Evolutionary conservation across 37 sponge, comb jelly and placozoan genomes (phyloP), one percentile per base, ranked within the genome.

Genomic region (Oopsacas minuta): DNA sequence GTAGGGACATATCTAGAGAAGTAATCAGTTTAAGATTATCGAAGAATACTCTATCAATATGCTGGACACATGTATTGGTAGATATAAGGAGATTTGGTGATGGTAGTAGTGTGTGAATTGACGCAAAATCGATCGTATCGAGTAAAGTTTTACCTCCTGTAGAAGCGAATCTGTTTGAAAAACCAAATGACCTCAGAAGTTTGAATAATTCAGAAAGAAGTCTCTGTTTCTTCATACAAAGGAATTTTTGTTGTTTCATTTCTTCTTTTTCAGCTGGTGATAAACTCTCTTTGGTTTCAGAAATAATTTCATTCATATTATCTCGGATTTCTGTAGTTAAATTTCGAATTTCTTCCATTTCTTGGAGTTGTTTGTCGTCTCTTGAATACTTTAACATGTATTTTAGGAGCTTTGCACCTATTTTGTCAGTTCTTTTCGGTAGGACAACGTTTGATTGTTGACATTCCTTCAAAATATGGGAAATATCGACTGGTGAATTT

Each of bases 271-370:
- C 22, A 3, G 22, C 75, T 61, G 75, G 75, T 32, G 28, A 32
- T 34, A 61, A 61, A 61, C 75, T 61, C 22, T 61, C 75, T 61
- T 61, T 61, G 17, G 75, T 61, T 61, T 61, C 75, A 61, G 75
- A 61, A 10, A 61, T 61, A 5, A 61, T 25, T 61, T 61, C 30
- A n/a, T 61, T 61, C 75, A 61, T 61, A n/a, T n/a, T 61, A 25
- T 61, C 75, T 61, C 75, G 20, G 28, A 61, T 61, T 61, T 61
- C 17, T 61, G 75, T 32, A 61, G 20, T 61, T 25, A 61, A 25
- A 5, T 61, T 61, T n/a, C 75, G 28, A 25, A 61, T 32, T 61
- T 61, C 28, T 12, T 61, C 32, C 5, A 61, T 61, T 5, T 61
- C 32, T 3, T 25, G 5, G 75, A 25, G 30, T 61, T 61, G 75